These are phyloP conservation scores for Ganaspis brasiliensis DNA, from an alignment of 2,888 invertebrate genomes.

Conservation along the genomic window DNA sequence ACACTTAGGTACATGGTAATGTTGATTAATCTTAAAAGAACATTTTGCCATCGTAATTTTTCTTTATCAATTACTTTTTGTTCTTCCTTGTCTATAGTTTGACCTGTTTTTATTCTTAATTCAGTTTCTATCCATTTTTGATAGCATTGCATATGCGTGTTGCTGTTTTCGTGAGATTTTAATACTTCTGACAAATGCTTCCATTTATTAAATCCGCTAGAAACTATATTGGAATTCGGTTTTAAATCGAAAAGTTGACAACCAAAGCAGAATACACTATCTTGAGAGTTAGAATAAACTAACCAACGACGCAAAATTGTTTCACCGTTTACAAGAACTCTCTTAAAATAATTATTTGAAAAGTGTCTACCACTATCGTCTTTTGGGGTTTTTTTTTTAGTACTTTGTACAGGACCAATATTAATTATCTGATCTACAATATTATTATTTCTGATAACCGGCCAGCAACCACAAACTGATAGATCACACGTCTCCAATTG, in stretches of 20 bases:
- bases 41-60: constrained; percentile 11
- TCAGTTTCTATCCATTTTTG: background rate
- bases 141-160: constrained; percentile 4
- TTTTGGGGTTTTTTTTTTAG: constrained; percentile 6
- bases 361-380: constrained; percentile 24
- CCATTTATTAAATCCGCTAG: constrained; percentile 28
- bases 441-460: background rate
- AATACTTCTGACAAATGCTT: constrained; percentile 4
- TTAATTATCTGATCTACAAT: constrained; percentile 4
- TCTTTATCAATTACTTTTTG: background rate
- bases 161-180: constrained; percentile 9
- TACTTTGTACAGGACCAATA: background rate
- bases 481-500: background rate
- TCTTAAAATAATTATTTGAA: constrained; percentile 11
- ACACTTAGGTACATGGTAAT: constrained; percentile 30
- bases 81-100: constrained; percentile 12
- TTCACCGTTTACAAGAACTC: constrained; percentile 11
- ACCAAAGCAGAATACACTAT: constrained; percentile 13
- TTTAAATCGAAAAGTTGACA: constrained; percentile 11
- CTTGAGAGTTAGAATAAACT: constrained; percentile 16
- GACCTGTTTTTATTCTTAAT: background rate
- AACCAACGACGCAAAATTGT: constrained; percentile 29
- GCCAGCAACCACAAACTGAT: background rate
- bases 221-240: background rate
- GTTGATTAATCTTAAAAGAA: constrained; percentile 34